Percentiles rank a stretch among this genome's conserved stretches.
These are phyloP conservation scores for Crocuta crocuta DNA, from an alignment of 2,113 vertebrate genomes.

Conservation along the genomic window DNA sequence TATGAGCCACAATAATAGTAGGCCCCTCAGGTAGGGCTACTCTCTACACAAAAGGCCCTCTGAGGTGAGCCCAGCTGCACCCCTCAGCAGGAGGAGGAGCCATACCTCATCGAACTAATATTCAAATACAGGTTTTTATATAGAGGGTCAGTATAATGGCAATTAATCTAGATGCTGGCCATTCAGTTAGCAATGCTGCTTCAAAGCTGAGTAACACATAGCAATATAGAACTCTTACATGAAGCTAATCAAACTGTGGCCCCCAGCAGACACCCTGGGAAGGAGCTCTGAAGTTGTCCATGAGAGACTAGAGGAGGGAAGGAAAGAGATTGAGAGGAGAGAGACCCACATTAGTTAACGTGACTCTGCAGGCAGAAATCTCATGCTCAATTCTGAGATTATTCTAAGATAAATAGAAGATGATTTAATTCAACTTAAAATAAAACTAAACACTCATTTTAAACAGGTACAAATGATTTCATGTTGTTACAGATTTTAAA, in stretches of 20 bases:
- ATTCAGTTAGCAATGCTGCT: not conserved
- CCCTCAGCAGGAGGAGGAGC: not conserved
- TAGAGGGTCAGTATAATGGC: fast-evolving
- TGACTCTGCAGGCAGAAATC: not conserved
- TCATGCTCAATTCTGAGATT: not conserved
- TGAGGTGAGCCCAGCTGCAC: not conserved
- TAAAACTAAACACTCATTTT: slow-evolving; percentile 39
- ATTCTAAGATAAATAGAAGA: slow-evolving; percentile 23
- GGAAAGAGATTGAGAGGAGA: not conserved
- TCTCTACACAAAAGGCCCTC: not conserved
- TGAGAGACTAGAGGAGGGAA: not conserved
- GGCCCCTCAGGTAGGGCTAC: too few species aligned
- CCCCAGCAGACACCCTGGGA: too few species aligned
- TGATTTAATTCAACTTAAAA: slow-evolving; percentile 13
- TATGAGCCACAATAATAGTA: not conserved
- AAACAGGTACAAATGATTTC: slow-evolving; percentile 21
- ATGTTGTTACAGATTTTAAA: not conserved
- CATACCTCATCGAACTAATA: not conserved
- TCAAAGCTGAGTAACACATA: not conserved
- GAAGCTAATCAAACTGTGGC: not conserved
- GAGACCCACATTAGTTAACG: not conserved
- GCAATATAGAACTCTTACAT: not conserved
- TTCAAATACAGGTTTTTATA: not conserved
- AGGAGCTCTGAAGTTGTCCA: not conserved
- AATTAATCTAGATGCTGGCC: not conserved